Evolutionary conservation across 2,797 vertebrate genomes (phyloP).

Genomic region (Pseudochirops corinnae): DNA sequence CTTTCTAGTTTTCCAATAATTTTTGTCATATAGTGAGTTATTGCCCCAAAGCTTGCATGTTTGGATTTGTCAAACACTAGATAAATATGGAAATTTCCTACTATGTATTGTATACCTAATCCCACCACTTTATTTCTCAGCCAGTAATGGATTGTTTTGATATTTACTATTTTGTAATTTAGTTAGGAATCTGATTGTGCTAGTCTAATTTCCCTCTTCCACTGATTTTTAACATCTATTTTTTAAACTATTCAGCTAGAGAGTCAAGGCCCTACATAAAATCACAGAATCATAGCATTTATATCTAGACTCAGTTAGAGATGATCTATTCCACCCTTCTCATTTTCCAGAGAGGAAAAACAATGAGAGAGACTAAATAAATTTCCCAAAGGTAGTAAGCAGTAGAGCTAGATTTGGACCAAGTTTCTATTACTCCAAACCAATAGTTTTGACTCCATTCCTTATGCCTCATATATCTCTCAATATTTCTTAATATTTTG

Average conservation of each 20-base stretch:
- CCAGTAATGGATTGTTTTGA: background rate
- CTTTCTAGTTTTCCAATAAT: background rate
- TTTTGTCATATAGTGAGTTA: background rate
- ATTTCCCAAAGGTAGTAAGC: background rate
- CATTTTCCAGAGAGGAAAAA: background rate
- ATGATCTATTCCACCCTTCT: background rate
- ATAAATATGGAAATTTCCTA: background rate
- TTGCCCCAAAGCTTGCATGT: background rate
- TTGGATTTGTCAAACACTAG: background rate
- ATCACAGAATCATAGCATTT: background rate
- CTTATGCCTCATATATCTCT: background rate
- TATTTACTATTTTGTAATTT: background rate
- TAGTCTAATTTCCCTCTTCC: background rate
- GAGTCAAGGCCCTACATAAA: background rate
- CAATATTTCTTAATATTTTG: background rate
- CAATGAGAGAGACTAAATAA: background rate
- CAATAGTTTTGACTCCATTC: background rate
- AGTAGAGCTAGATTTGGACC: background rate
- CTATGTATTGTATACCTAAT: background rate
- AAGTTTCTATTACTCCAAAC: background rate
- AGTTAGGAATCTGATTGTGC: background rate
- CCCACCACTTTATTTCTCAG: background rate
- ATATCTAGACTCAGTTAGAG: background rate
- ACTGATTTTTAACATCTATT: background rate
- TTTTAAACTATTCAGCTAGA: background rate